These are phyloP conservation scores for Sebastes steindachneri DNA, from an alignment of 2,797 vertebrate species.

Conservation along the genomic window DNA sequence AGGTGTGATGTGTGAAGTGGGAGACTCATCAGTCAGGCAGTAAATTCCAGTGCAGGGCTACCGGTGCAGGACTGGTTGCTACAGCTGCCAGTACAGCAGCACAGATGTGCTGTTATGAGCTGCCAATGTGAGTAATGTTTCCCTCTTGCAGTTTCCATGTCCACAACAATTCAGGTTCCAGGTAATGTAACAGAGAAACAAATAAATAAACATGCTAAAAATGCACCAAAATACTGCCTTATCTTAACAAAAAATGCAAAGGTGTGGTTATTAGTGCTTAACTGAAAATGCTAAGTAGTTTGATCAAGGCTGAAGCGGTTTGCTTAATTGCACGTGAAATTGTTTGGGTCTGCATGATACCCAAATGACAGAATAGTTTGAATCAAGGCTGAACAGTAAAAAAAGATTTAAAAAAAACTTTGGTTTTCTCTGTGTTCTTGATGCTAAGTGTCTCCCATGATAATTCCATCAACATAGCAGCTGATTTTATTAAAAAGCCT, in stretches of 20 bases:
- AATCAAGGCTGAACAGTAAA: not conserved
- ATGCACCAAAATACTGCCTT: not conserved
- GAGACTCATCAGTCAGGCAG: conserved; percentile 50
- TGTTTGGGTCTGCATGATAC: not conserved
- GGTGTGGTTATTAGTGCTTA: not conserved
- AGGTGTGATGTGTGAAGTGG: conserved; percentile 27
- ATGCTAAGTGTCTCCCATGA: not conserved
- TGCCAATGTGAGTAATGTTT: conserved; percentile 54
- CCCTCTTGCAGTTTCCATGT: conserved; percentile 1
- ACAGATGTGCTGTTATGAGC: conserved; percentile 34
- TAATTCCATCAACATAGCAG: no score
- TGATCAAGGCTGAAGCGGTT: not conserved
- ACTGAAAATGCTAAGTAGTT: not conserved
- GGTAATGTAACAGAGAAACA: not conserved
- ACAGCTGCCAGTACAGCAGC: conserved; percentile 37
- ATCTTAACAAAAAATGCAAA: not conserved
- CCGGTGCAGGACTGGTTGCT: conserved; percentile 17
- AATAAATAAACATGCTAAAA: conserved; percentile 39
- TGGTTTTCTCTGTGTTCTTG: conserved; percentile 11
- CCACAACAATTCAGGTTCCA: not conserved
- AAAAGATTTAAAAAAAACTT: not conserved
- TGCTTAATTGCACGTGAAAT: not conserved
- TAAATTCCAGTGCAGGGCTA: conserved; percentile 24
- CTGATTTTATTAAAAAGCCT: not conserved
- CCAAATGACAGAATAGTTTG: not conserved